Evolutionary conservation across 2,888 invertebrate genomes (phyloP).

Genomic region (Prionchulus punctatus): DNA sequence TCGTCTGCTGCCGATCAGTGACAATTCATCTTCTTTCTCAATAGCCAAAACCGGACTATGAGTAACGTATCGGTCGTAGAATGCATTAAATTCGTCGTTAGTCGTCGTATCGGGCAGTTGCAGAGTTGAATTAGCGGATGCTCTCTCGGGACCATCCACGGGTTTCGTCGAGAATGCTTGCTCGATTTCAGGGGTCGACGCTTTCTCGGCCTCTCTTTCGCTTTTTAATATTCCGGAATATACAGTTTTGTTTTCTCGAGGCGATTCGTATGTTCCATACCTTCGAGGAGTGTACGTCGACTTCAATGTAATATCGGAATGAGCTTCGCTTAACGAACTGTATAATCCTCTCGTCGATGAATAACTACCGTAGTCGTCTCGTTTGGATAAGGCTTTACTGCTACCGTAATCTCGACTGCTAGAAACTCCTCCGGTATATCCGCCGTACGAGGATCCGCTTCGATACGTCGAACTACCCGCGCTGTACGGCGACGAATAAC

Average conservation of each 20-base stretch:
- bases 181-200: too few species aligned
- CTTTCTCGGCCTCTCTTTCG: background rate
- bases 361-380: too few species aligned
- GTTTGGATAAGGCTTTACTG: too few species aligned
- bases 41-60: background rate
- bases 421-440: too few species aligned
- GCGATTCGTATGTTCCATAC: too few species aligned
- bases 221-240: background rate
- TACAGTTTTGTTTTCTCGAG: background rate
- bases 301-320: background rate
- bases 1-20: too few species aligned
- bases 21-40: background rate
- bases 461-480: background rate
- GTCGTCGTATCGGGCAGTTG: too few species aligned
- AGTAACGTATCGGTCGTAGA: constrained; percentile 5
- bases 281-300: background rate
- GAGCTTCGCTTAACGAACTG: background rate
- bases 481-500: background rate
- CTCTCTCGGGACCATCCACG: too few species aligned
- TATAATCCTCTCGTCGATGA: background rate
- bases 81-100: background rate
- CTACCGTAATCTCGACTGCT: too few species aligned
- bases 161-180: too few species aligned
- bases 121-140: too few species aligned
- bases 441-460: background rate